These are phyloP conservation scores for Apostichopus japonicus DNA, from an alignment of 35 echinoderm and acorn worm species.

Conservation along the genomic window DNA sequence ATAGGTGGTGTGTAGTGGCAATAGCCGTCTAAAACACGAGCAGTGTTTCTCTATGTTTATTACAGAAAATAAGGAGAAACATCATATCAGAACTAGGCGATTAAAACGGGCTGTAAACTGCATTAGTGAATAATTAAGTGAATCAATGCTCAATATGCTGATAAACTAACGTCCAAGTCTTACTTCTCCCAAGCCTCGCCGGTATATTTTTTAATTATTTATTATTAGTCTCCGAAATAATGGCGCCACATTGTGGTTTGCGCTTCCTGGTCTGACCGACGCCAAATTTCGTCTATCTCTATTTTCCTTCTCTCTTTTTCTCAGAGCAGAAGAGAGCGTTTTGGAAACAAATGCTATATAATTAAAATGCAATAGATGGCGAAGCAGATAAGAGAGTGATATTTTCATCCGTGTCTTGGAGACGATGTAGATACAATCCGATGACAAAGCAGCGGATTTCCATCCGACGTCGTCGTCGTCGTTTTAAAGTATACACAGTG, in stretches of 20 bases:
- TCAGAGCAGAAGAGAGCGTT: not conserved
- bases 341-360: conserved; percentile 47
- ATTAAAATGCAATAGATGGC: conserved; percentile 51
- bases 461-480: not conserved
- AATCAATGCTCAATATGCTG: conserved; percentile 31
- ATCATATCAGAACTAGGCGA: not conserved
- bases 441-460: not conserved
- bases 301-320: conserved; percentile 18
- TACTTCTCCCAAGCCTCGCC: conserved; percentile 1
- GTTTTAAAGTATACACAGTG: too few relatives aligned
- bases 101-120: conserved; percentile 14
- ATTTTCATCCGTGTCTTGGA: conserved; percentile 36
- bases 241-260: conserved; percentile 37
- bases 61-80: not conserved
- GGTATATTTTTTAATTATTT: conserved; percentile 45
- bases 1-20: conserved; percentile 12
- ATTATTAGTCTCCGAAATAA: conserved; percentile 46
- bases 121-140: conserved; percentile 50
- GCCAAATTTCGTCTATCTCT: conserved; percentile 30
- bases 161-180: not conserved
- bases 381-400: conserved; percentile 21
- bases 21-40: conserved; percentile 27
- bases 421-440: conserved; percentile 5
- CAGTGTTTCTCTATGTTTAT: not conserved
- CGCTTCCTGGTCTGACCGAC: conserved; percentile 35